Conservation (phyloP, 2,888 invertebrate genomes). For the Parnassius smintheus region DNA sequence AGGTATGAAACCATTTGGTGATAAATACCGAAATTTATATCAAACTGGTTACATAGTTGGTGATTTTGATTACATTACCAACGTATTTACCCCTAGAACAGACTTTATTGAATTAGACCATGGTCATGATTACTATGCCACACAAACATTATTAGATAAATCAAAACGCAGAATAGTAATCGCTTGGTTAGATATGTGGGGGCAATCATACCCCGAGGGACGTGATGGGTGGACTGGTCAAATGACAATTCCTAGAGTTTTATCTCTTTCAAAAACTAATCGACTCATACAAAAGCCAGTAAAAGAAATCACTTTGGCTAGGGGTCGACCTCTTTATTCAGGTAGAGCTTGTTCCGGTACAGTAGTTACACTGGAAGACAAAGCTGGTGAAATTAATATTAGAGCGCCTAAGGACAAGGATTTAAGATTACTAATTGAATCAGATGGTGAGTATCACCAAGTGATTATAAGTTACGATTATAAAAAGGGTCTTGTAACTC, state of each 20-base stretch:
- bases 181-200: slow-evolving; percentile 75
- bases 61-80: slow-evolving; percentile 53
- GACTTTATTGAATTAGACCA: slow-evolving; percentile 58
- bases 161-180: slow-evolving; percentile 51
- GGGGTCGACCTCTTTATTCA: slow-evolving; percentile 36
- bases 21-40: slow-evolving; percentile 58
- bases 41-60: slow-evolving; percentile 73
- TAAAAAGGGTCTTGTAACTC: slow-evolving; percentile 39
- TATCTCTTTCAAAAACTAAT: slow-evolving; percentile 46
- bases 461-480: slow-evolving; percentile 48
- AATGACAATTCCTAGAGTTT: slow-evolving; percentile 58
- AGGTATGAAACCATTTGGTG: slow-evolving; percentile 56
- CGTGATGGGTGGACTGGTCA: slow-evolving; percentile 64
- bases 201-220: slow-evolving; percentile 57
- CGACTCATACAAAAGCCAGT: slow-evolving; percentile 55
- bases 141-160: slow-evolving; percentile 56
- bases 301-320: slow-evolving; percentile 37
- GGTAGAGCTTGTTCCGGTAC: slow-evolving; percentile 38
- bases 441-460: slow-evolving; percentile 33
- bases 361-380: slow-evolving; percentile 39
- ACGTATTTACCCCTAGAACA: slow-evolving; percentile 45
- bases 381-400: slow-evolving; percentile 53
- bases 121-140: slow-evolving; percentile 72
- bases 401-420: slow-evolving; percentile 34
- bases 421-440: slow-evolving; percentile 48